Conservation (phyloP, 2,113 vertebrate species). For the Peromyscus polionotus region DNA sequence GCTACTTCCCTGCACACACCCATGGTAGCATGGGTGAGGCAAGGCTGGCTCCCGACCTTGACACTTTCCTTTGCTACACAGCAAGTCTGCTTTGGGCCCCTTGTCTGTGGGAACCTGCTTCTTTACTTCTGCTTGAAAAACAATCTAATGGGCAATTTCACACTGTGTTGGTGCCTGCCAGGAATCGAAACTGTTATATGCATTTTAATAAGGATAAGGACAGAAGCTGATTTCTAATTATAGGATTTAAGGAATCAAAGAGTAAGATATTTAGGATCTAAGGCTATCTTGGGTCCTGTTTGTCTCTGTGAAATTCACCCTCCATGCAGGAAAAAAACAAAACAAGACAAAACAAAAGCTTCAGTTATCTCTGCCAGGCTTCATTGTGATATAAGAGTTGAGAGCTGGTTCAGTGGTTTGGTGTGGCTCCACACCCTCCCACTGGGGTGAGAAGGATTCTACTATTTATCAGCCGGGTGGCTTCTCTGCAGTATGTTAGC, state of each 20-base stretch:
- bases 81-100: not conserved
- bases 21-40: accelerated
- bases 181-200: not conserved
- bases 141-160: constrained; percentile 33
- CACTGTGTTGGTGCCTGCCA: not conserved
- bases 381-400: accelerated
- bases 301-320: not conserved
- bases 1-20: no score
- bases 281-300: no score
- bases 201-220: constrained; percentile 48
- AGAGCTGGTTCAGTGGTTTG: not conserved
- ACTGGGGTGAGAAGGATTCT: not conserved
- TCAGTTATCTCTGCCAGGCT: not conserved
- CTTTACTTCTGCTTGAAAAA: not conserved
- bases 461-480: accelerated
- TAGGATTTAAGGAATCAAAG: constrained; percentile 40
- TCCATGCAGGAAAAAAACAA: not conserved
- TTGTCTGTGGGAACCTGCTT: not conserved
- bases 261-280: not conserved
- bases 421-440: accelerated
- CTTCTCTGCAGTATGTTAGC: not conserved
- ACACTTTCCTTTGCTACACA: accelerated
- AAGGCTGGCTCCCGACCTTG: no score
- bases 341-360: not conserved
- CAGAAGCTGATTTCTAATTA: constrained; percentile 57